Percentiles rank a stretch among this genome's conserved stretches.
phyloP scores from a whole-genome alignment of 2,797 vertebrate genomes.

The Pseudopleuronectes americanus region DNA sequence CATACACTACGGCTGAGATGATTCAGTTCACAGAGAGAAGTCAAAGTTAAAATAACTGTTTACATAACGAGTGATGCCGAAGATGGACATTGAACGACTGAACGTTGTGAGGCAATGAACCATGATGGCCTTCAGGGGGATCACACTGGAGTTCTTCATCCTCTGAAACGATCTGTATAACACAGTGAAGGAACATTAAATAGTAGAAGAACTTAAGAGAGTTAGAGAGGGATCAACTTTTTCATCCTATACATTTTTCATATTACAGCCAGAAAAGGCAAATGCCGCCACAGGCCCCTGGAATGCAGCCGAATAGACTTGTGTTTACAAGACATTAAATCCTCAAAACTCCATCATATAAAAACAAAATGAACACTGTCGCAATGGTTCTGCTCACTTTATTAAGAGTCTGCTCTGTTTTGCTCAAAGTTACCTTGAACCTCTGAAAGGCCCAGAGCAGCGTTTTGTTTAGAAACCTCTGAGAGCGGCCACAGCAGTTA shows the following conservation, averaged over 20 bases:
- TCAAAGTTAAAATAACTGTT: constrained; percentile 37
- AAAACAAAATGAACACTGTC: too few species aligned
- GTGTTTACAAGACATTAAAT: too few species aligned
- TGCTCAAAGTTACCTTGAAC: too few species aligned
- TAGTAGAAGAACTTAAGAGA: not conserved
- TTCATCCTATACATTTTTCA: constrained; percentile 9
- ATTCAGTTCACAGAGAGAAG: constrained; percentile 27
- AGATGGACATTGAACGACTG: constrained; percentile 30
- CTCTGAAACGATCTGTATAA: not conserved
- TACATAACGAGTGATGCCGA: constrained; percentile 4
- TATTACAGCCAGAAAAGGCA: not conserved
- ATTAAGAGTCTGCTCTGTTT: too few species aligned
- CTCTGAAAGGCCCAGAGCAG: too few species aligned
- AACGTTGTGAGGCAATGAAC: constrained; percentile 29
- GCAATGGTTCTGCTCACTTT: too few species aligned
- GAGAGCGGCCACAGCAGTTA: not conserved
- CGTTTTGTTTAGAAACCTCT: not conserved
- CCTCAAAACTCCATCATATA: too few species aligned
- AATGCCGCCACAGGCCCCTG: too few species aligned
- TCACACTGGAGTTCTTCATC: constrained; percentile 19
- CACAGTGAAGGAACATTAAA: not conserved
- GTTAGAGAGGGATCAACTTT: not conserved
- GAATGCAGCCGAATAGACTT: too few species aligned
- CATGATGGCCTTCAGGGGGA: constrained; percentile 15
- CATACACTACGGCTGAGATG: constrained; percentile 20